Evolutionary conservation across 2,113 vertebrate genomes (phyloP).

Genomic region (Chloropsis hardwickii): DNA sequence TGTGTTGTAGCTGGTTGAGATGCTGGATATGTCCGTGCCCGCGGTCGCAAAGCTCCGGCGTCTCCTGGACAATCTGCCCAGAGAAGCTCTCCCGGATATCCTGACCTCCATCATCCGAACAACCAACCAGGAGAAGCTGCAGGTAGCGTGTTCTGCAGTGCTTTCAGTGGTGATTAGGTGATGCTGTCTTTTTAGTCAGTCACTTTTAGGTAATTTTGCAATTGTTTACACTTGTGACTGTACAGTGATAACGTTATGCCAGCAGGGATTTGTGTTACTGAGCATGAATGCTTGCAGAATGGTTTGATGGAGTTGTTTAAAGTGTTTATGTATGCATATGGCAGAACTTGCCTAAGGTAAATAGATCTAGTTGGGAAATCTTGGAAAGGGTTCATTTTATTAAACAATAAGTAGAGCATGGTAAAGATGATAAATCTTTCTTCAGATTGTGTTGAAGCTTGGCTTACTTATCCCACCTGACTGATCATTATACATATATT

Average conservation of each 20-base stretch:
- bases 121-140: constrained; percentile 93
- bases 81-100: constrained; percentile 91
- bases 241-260: not conserved
- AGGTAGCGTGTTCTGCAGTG: constrained; percentile 72
- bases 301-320: not conserved
- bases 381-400: not conserved
- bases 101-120: constrained; percentile 93
- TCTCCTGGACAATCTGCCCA: constrained; percentile 89
- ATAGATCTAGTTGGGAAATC: not conserved
- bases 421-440: not conserved
- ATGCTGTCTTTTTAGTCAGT: not conserved
- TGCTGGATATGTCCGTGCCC: constrained; percentile 95
- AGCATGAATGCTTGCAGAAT: not conserved
- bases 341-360: not conserved
- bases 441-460: not conserved
- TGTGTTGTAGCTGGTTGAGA: constrained; percentile 83
- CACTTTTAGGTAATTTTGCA: not conserved
- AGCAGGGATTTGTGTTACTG: not conserved
- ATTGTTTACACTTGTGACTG: not conserved
- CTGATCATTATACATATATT: not conserved
- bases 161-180: not conserved
- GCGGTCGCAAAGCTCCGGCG: constrained; percentile 91
- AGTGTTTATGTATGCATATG: not conserved
- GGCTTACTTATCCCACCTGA: not conserved
- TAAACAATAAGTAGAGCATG: not conserved